Evolutionary conservation across 2,888 invertebrate species (phyloP).

Genomic region (Branchinecta sandiegonensis): DNA sequence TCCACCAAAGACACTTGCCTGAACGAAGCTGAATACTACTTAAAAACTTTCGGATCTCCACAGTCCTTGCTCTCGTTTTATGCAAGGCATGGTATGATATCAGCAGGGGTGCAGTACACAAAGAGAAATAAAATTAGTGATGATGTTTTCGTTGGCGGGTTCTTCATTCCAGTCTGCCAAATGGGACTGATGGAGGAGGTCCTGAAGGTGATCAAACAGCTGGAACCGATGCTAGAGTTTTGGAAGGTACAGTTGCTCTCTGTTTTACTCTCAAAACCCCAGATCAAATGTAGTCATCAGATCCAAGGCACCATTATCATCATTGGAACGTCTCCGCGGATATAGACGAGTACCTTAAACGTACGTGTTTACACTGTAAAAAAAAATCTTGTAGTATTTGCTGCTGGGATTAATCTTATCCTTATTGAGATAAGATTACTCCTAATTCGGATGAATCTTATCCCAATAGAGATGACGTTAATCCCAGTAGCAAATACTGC

Average conservation of each 20-base stretch:
- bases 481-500: too few species aligned
- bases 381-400: too few species aligned
- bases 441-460: too few species aligned
- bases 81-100: not conserved
- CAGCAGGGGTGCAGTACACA: not conserved
- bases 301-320: too few species aligned
- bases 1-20: slow-evolving; percentile 1
- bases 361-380: too few species aligned
- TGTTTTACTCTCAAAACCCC: not conserved
- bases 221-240: not conserved
- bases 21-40: slow-evolving; percentile 6
- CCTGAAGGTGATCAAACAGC: slow-evolving; percentile 7
- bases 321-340: too few species aligned
- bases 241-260: not conserved
- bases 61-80: not conserved
- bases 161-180: slow-evolving; percentile 5
- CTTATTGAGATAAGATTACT: too few species aligned
- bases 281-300: too few species aligned
- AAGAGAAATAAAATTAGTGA: not conserved
- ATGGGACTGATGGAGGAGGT: not conserved
- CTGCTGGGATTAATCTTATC: too few species aligned
- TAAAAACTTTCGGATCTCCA: slow-evolving; percentile 2
- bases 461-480: too few species aligned
- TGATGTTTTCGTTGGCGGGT: not conserved
- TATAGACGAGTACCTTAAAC: too few species aligned